Base-by-base conservation (phyloP, 2,113 vertebrate genomes). In the Dicrurus megarhynchus region DNA sequence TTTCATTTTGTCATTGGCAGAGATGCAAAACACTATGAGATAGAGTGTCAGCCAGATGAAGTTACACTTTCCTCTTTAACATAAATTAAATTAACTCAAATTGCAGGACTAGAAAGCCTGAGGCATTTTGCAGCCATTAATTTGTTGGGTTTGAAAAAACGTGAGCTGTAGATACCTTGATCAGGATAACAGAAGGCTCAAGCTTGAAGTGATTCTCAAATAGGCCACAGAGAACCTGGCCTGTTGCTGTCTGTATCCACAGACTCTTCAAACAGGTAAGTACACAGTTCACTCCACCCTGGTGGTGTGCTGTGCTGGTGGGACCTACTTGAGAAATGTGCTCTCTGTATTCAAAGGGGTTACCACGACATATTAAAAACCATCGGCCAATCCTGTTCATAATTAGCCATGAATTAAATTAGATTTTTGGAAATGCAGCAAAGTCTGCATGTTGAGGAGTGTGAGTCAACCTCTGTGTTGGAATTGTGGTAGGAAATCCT, bases 251-350 rank as follows among this genome's bases (percentile, higher is more conserved):
- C 33, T 76, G 1, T 65, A 30, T 60, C 41, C 19, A 50, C 5
- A 83, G 14, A 26, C 30, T n/a, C 28, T 53, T 79, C 10, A 39
- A 39, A 79, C 59, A 52, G 19, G 15, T 18, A 46, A 28, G 26
- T 21, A n/a, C 9, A 4, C 8, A 57, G 3, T 22, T 77, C 3
- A 1, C 9, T 87, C 39, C 32, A 23, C 8, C 20, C 56, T 39
- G 17, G 16, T 7, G n/a, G 3, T 33, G 9, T 53, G 35, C 30
- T 68, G 18, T 50, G 55, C 24, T 2, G 0, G 16, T 4, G 2
- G 42, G 24, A 61, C 2, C 50, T 82, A 5, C 55, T 50, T 78
- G 41, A 49, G 28, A 33, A 90, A 41, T 46, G 23, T 1, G 2
- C 12, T 32, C 17, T 22, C 22, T 28, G 0, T 73, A 27, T 71